Evolutionary conservation across 2,888 invertebrate genomes (phyloP), one percentile per base, ranked within the genome.

Genomic region (Tenthredo notha): DNA sequence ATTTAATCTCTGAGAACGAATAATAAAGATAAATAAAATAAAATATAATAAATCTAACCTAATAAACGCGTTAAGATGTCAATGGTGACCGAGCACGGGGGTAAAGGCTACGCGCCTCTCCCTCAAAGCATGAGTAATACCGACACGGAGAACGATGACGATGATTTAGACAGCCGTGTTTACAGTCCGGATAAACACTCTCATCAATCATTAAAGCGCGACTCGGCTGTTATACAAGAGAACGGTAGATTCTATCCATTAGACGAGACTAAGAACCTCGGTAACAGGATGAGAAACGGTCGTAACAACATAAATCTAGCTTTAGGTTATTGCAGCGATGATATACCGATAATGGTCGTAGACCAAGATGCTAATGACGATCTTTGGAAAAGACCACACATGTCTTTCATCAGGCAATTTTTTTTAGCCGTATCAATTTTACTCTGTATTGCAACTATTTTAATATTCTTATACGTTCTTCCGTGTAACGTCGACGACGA

Each of bases 101-200:
- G 91, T 21, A 92, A 91, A 87, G 92, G 93, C 90, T 97, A 97
- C 92, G 95, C 97, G 90, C 97, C 97, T 85, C 93, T 97, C 90
- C 97, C 97, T 87, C 97, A 97, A 94, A 96, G 96, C 88, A 94
- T 97, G 89, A 96, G 97, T 85, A 97, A 97, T 93, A 96, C 97
- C 0, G 96, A 97, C 90, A 97, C 97, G 0, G 97, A 97, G 90
- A 97, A 96, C 90, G 97, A 93, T 12, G 92, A 92, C 47, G 90
- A 88, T 85, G 40, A 89, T 90, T 75, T 40, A 29, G 67, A 67
- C 18, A 21, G 75, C 54, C 87, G 82, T 9, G 88, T 72, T 29
- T 78, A 43, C 21, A 10, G 85, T 86, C 82, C 7, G 87, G 87
- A 85, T 87, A 86, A 65, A 70, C 37, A 43, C n/a, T 29, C 54